A percentile compares a stretch with the other conserved stretches of the same genome.
Conservation (phyloP, 92 coral and sea anemone species). For the Diadumene lineata region DNA sequence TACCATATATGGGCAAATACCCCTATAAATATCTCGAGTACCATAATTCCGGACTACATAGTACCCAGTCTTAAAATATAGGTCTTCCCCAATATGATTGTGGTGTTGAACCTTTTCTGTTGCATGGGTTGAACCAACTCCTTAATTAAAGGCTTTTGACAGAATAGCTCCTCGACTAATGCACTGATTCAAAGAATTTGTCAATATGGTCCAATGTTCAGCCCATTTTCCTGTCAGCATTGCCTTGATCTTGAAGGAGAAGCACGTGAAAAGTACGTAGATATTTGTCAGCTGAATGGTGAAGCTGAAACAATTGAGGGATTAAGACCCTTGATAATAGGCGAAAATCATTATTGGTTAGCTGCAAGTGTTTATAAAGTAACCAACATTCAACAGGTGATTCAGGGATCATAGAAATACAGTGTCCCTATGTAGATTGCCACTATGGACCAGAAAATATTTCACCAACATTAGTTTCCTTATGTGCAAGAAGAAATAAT, state of each 20-base stretch:
- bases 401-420: conserved; percentile 44
- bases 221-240: conserved; percentile 11
- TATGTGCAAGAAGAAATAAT: conserved; percentile 2
- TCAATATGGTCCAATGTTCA: not conserved
- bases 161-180: conserved; percentile 11
- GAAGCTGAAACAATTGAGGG: not conserved
- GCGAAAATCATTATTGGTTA: conserved; percentile 8
- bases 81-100: too few relatives aligned
- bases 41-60: too few relatives aligned
- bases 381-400: conserved; percentile 2
- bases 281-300: not conserved
- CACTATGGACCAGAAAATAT: not conserved
- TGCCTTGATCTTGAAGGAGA: conserved; percentile 7
- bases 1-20: too few relatives aligned
- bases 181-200: conserved; percentile 12
- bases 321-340: not conserved
- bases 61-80: too few relatives aligned
- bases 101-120: too few relatives aligned
- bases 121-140: too few relatives aligned
- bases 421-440: conserved; percentile 7
- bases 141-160: not conserved
- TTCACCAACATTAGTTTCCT: conserved; percentile 9
- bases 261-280: conserved; percentile 1
- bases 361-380: conserved; percentile 20
- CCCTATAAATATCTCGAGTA: too few relatives aligned